phyloP scores from a whole-genome alignment of 2,113 vertebrate genomes.

The Brienomyrus longianalis region DNA sequence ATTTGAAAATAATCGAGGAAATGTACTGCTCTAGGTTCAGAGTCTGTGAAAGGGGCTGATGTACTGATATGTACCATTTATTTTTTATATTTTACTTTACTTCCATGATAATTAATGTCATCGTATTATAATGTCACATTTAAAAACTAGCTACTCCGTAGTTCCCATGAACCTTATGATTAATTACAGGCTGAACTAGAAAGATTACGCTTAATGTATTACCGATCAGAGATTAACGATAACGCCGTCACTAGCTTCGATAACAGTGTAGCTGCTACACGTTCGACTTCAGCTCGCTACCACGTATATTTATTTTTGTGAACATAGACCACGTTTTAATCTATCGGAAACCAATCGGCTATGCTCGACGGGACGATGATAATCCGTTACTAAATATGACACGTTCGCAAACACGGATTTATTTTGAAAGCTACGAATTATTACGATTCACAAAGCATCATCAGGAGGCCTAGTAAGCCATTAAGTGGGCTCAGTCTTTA shows the following conservation, averaged over 20 bases:
- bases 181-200: not conserved
- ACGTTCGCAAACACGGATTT: not conserved
- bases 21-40: not conserved
- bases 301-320: not conserved
- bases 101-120: not conserved
- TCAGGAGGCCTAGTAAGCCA: not conserved
- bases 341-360: not conserved
- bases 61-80: not conserved
- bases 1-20: not conserved
- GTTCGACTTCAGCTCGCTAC: not conserved
- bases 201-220: not conserved
- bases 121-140: not conserved
- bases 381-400: not conserved
- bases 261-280: not conserved
- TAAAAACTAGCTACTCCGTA: not conserved
- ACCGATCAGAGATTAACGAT: not conserved
- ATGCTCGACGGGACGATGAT: not conserved
- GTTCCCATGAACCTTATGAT: not conserved
- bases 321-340: not conserved
- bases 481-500: not conserved
- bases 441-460: not conserved
- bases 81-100: not conserved
- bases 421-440: not conserved
- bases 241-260: not conserved
- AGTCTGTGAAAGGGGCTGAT: not conserved